phyloP scores from a whole-genome alignment of 2,888 invertebrate genomes.

The Luperina nickerlii region DNA sequence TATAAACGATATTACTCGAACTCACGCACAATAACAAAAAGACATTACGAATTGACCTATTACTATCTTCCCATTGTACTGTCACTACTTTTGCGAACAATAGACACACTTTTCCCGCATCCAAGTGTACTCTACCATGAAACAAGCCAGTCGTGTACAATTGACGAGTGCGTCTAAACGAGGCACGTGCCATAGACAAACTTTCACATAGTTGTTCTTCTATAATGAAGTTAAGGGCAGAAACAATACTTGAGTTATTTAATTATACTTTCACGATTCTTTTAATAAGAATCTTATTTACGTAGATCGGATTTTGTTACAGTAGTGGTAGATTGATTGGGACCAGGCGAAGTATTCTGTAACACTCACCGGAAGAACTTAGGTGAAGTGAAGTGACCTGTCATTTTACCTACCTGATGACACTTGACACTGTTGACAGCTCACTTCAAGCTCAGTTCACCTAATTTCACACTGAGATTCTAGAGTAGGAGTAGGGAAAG shows the following conservation, averaged over 20 bases:
- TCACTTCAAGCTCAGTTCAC: too few relatives aligned
- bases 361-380: too few relatives aligned
- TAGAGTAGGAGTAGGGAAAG: too few relatives aligned
- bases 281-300: slow-evolving; percentile 11
- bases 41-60: slow-evolving; percentile 36
- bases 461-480: too few relatives aligned
- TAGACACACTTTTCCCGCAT: slow-evolving; percentile 54
- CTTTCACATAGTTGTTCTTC: slow-evolving; percentile 57
- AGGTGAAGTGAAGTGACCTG: too few relatives aligned
- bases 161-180: slow-evolving; percentile 54
- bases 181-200: slow-evolving; percentile 42
- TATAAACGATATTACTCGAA: not conserved
- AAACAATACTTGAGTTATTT: slow-evolving; percentile 48
- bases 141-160: slow-evolving; percentile 56
- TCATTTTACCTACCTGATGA: too few relatives aligned
- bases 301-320: not conserved
- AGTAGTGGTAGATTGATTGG: too few relatives aligned
- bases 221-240: slow-evolving; percentile 45
- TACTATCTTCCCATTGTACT: slow-evolving; percentile 41
- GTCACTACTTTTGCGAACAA: slow-evolving; percentile 46
- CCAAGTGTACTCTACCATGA: slow-evolving; percentile 56
- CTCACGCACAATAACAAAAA: slow-evolving; percentile 30
- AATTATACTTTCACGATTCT: slow-evolving; percentile 39
- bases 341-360: too few relatives aligned
- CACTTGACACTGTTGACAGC: too few relatives aligned